Percentiles rank a stretch among this genome's conserved stretches.
phyloP scores from a whole-genome alignment of 2,113 vertebrate species.

The Istiophorus platypterus region DNA sequence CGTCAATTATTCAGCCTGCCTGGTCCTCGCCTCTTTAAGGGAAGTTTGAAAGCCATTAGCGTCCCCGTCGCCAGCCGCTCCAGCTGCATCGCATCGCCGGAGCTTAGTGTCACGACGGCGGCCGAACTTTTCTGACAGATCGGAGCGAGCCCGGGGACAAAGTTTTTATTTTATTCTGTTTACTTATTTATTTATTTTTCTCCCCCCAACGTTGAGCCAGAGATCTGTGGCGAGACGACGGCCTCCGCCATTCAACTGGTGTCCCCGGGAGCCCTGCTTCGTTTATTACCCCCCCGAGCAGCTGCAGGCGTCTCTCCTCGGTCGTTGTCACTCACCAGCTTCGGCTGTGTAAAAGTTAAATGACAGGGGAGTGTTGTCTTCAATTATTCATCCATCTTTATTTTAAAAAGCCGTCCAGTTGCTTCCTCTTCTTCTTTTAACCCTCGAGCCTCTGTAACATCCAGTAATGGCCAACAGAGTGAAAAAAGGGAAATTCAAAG shows the following conservation, averaged over 20 bases:
- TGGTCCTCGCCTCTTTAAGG: slow-evolving; percentile 72
- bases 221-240: slow-evolving; percentile 20
- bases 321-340: slow-evolving; percentile 41
- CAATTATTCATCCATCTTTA: slow-evolving; percentile 52
- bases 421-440: background rate
- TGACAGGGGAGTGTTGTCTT: slow-evolving; percentile 27
- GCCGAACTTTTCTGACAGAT: slow-evolving; percentile 34
- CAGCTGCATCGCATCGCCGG: slow-evolving; percentile 74
- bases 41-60: slow-evolving; percentile 78
- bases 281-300: slow-evolving; percentile 62
- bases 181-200: too few species aligned
- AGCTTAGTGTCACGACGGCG: slow-evolving; percentile 62
- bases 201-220: background rate
- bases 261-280: slow-evolving; percentile 44
- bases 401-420: background rate
- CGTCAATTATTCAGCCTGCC: slow-evolving; percentile 79
- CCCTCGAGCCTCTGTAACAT: background rate
- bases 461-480: too few species aligned
- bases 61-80: slow-evolving; percentile 39
- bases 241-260: slow-evolving; percentile 47
- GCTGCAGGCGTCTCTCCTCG: slow-evolving; percentile 44
- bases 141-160: slow-evolving; percentile 35
- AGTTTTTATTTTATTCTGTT: slow-evolving; percentile 46
- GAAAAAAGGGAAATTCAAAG: too few species aligned
- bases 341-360: slow-evolving; percentile 31